Evolutionary conservation across 2,888 invertebrate genomes (phyloP).

Genomic region (Buathra laborator): DNA sequence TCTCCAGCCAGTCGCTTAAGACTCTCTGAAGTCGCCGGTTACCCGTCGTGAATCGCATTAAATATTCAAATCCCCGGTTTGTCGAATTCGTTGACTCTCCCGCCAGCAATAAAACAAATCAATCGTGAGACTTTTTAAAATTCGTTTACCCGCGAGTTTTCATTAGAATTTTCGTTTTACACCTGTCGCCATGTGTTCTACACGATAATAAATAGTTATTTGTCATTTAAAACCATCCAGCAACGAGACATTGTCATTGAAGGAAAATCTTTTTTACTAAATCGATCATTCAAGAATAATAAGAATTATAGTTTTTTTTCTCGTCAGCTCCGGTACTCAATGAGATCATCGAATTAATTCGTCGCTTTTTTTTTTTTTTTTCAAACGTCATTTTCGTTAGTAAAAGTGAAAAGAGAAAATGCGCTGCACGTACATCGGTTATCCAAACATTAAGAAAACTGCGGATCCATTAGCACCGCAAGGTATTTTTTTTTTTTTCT

Average conservation of each 20-base stretch:
- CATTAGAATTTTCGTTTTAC: background rate
- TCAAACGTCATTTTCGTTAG: background rate
- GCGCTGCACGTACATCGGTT: background rate
- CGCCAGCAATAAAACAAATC: background rate
- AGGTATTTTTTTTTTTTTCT: background rate
- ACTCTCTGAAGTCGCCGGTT: constrained; percentile 41
- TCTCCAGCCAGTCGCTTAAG: background rate
- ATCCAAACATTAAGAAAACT: background rate
- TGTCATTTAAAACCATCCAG: background rate
- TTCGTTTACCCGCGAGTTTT: background rate
- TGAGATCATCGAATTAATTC: background rate
- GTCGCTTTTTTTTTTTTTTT: background rate
- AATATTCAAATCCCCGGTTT: constrained; percentile 29
- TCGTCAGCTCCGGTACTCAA: no score
- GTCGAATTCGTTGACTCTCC: background rate
- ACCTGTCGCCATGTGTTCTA: background rate
- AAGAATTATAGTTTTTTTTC: no score
- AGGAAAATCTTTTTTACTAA: background rate
- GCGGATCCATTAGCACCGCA: background rate
- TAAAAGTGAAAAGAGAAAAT: background rate
- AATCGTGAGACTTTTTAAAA: background rate
- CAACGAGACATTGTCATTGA: background rate
- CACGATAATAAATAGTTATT: background rate
- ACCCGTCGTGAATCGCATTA: background rate
- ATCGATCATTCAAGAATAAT: background rate